Evolutionary conservation across 2,888 invertebrate genomes (phyloP).

Genomic region (Acrobeloides nanus): DNA sequence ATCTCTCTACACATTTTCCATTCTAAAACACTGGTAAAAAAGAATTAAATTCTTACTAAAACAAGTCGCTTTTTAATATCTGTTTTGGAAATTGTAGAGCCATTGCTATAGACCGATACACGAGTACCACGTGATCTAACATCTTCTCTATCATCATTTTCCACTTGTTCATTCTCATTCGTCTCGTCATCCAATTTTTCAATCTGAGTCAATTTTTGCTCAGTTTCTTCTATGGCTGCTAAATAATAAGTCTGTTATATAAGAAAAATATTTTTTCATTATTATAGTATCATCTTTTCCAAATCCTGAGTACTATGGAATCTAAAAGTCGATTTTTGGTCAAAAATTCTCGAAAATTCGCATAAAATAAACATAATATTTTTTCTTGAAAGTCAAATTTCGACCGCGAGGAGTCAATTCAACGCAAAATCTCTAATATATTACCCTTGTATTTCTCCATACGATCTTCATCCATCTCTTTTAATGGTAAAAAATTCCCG

Average conservation of each 20-base stretch:
- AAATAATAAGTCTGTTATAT: no score
- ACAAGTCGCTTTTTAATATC: conserved; percentile 43
- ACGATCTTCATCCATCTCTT: conserved; percentile 22
- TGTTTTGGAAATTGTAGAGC: conserved; percentile 39
- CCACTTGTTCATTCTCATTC: conserved; percentile 9
- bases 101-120: conserved; percentile 24
- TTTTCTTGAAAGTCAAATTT: no score
- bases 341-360: no score
- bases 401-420: no score
- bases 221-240: conserved; percentile 7
- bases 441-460: conserved; percentile 20
- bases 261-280: no score
- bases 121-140: background rate
- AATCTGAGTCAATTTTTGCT: background rate
- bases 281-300: no score
- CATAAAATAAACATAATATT: no score
- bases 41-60: conserved; percentile 16
- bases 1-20: no score
- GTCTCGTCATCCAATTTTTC: conserved; percentile 10
- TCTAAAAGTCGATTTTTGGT: no score
- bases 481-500: conserved; percentile 23
- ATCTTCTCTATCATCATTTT: conserved; percentile 5
- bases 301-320: no score
- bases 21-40: background rate
- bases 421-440: background rate